A percentile compares a stretch with the other conserved stretches of the same genome.
Conservation (phyloP, 2,113 vertebrate genomes). For the Potamarius usumacintae region DNA sequence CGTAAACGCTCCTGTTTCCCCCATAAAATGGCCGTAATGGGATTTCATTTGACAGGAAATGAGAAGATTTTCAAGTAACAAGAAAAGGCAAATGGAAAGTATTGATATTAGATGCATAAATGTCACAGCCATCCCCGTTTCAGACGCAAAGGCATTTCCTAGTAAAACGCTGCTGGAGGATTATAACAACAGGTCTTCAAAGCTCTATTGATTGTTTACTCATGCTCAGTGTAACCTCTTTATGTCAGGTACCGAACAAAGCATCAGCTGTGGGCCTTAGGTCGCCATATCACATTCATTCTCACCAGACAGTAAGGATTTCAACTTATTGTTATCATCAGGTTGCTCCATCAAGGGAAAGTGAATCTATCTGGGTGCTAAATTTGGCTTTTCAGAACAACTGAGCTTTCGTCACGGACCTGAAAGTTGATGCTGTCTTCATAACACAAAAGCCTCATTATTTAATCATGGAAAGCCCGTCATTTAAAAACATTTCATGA, state of each 20-base stretch:
- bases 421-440: neutral
- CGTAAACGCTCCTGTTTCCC: constrained; percentile 73
- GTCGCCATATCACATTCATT: neutral
- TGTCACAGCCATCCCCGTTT: constrained; percentile 49
- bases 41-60: constrained; percentile 71
- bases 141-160: neutral
- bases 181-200: constrained; percentile 27
- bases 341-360: neutral
- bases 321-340: neutral
- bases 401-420: neutral
- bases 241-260: neutral
- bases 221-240: neutral
- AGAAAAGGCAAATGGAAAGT: constrained; percentile 70
- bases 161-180: constrained; percentile 27
- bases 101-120: constrained; percentile 72
- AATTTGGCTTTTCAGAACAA: neutral
- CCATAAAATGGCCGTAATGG: constrained; percentile 72
- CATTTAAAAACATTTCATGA: neutral
- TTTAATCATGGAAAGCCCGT: neutral
- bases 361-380: neutral
- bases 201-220: constrained; percentile 37
- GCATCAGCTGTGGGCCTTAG: neutral
- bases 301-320: neutral
- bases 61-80: constrained; percentile 50
- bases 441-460: neutral